Evolutionary conservation across 1,140 invertebrate species (phyloP), one percentile per base, ranked within the genome.

Genomic region (Magallana gigas): DNA sequence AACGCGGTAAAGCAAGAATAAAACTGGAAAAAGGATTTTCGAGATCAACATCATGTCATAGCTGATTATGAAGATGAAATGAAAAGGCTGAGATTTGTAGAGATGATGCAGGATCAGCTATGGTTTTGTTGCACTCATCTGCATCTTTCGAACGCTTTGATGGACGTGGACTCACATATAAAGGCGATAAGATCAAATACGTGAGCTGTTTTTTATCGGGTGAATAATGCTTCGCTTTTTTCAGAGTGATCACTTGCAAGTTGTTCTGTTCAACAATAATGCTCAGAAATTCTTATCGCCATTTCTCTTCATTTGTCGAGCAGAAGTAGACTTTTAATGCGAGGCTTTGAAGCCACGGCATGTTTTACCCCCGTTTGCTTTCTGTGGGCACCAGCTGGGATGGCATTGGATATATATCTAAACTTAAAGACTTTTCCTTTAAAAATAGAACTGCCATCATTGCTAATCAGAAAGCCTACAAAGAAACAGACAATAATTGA

Each of bases 131-230:
- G 2, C 36, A 48, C 68, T 76, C 12, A 76, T 36, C 23, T 29
- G 18, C 11, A 29, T 23, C 8, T 76, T 12, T 76, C 68, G 23
- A 29, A 76, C 36, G 23, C 29, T 29, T 12, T 29, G 23, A 76
- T 7, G 23, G 68, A 76, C 36, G 68, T 76, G 18, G 68, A 76
- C 68, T 29, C 68, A 29, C 68, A 76, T 76, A 29, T 36, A 23
- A 76, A 12, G 68, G 18, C 23, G 68, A 76, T 76, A 76, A 76
- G 29, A 23, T 29, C 36, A 18, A 29, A 8, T 29, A 76, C 23
- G 68, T 76, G 68, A 76, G 68, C 68, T 29, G 68, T 76, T 48
- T 76, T 71, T 76, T 76, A 48, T 76, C 68, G 68, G 36, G 23
- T 76, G 36, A 48, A 48, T 48, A 48, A 36, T 29, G 23, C 36